These are phyloP conservation scores for Apodemia zela DNA, from an alignment of 2,888 invertebrate genomes.

Conservation along the genomic window DNA sequence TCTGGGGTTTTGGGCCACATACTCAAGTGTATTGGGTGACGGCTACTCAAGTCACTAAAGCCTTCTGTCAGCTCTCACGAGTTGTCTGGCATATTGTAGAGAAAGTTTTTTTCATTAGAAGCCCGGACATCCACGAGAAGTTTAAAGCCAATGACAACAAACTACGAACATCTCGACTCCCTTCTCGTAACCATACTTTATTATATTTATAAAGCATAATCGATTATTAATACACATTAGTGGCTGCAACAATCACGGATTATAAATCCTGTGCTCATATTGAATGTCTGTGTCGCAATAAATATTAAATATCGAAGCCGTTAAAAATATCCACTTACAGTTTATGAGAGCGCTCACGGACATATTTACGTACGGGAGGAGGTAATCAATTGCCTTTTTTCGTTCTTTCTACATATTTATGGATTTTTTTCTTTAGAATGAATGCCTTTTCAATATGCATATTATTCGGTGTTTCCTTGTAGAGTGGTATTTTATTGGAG, in stretches of 20 bases:
- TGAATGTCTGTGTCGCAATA: constrained; percentile 76
- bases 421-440: constrained; percentile 45
- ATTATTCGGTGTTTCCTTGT: constrained; percentile 40
- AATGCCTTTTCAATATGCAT: constrained; percentile 53
- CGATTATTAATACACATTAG: constrained; percentile 44
- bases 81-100: too few species aligned
- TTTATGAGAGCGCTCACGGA: constrained; percentile 72
- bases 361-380: constrained; percentile 72
- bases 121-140: too few species aligned
- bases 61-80: too few species aligned
- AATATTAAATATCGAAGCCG: constrained; percentile 78
- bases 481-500: constrained; percentile 35
- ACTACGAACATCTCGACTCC: too few species aligned
- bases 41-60: too few species aligned
- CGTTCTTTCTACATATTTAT: constrained; percentile 52
- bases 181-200: constrained; percentile 15
- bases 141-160: too few species aligned
- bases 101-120: too few species aligned
- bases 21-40: too few species aligned
- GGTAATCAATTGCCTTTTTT: constrained; percentile 70
- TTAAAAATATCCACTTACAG: constrained; percentile 79
- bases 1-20: too few species aligned
- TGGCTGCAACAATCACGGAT: constrained; percentile 51
- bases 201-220: constrained; percentile 33
- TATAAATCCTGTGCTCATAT: constrained; percentile 73